A percentile compares a stretch with the other conserved stretches of the same genome.
These are phyloP conservation scores for Cryptoleucopteryx plumbea DNA, from an alignment of 2,113 vertebrate species.

Conservation along the genomic window DNA sequence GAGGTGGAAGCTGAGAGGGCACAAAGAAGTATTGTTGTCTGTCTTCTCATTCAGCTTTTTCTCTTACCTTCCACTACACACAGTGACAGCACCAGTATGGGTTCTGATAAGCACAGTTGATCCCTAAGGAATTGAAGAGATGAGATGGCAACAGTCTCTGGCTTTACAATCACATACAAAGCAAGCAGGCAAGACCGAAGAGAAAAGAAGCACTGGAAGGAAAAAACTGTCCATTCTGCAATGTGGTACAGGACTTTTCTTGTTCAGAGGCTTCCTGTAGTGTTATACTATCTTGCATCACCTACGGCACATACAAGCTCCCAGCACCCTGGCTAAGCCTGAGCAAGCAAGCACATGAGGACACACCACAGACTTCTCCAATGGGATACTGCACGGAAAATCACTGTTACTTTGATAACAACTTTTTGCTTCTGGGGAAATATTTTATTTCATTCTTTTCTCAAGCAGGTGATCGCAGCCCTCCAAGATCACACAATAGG, in stretches of 20 bases:
- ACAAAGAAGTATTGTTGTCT: background rate
- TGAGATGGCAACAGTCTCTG: background rate
- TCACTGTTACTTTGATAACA: background rate
- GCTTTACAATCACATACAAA: background rate
- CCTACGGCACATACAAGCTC: accelerated
- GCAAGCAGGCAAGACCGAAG: background rate
- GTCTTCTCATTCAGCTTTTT: background rate
- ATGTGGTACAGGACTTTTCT: background rate
- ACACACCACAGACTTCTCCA: background rate
- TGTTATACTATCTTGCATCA: background rate
- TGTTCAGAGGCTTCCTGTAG: background rate
- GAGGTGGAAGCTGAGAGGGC: background rate
- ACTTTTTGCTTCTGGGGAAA: background rate
- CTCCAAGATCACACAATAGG: background rate
- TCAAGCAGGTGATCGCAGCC: background rate
- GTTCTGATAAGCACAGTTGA: background rate
- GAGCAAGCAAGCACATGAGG: background rate
- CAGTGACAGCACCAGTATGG: background rate
- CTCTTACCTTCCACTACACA: accelerated
- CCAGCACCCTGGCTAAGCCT: background rate
- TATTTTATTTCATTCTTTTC: background rate
- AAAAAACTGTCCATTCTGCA: background rate
- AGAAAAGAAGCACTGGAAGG: background rate
- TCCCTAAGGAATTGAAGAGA: background rate
- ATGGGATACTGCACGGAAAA: background rate